A percentile compares a stretch with the other conserved stretches of the same genome.
Evolutionary conservation across 1,140 invertebrate species (phyloP).

Genomic region (Subanguina moxae): DNA sequence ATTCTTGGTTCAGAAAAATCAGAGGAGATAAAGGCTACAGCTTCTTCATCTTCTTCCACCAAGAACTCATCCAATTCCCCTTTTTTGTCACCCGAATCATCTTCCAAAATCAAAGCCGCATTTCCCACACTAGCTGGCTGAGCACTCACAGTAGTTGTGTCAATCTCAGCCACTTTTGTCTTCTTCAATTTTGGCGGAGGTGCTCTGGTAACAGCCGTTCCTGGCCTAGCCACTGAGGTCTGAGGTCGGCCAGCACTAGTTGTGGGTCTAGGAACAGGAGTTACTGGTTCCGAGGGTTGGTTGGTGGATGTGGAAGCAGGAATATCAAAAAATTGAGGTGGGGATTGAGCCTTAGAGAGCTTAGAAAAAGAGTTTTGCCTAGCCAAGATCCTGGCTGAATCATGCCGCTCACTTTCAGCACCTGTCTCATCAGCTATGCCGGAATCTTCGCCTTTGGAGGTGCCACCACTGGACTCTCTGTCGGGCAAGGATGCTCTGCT

Average conservation of each 20-base stretch:
- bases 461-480: conserved; percentile 47
- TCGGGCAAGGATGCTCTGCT: conserved; percentile 15
- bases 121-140: conserved; percentile 31
- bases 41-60: conserved; percentile 45
- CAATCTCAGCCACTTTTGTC: conserved; percentile 33
- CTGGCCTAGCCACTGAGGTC: conserved; percentile 42
- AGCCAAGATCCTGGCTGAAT: not conserved
- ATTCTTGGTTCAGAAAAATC: not conserved
- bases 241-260: conserved; percentile 41
- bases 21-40: conserved; percentile 7
- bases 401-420: conserved; percentile 36
- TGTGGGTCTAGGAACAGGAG: not conserved
- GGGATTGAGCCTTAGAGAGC: not conserved
- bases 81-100: conserved; percentile 12
- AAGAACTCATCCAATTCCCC: conserved; percentile 30
- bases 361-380: not conserved
- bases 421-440: conserved; percentile 44
- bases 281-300: not conserved
- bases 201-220: conserved; percentile 38
- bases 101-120: conserved; percentile 38
- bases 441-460: conserved; percentile 45
- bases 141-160: conserved; percentile 19
- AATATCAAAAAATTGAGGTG: conserved; percentile 1
- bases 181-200: conserved; percentile 47
- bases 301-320: not conserved